phyloP scores from a whole-genome alignment of 1,140 invertebrate genomes.

The Cecropterus lyciades region DNA sequence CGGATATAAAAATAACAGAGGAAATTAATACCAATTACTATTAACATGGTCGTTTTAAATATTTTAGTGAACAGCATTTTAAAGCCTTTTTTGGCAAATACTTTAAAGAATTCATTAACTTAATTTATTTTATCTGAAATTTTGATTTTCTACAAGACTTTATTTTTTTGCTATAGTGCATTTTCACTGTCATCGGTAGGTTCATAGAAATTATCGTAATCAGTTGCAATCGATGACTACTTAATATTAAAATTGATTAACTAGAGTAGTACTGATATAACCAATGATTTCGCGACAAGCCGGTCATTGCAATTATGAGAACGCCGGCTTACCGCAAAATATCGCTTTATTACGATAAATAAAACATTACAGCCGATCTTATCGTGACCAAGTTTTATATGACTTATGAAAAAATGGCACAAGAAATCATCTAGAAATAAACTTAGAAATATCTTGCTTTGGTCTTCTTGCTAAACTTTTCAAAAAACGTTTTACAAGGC shows the following conservation, averaged over 20 bases:
- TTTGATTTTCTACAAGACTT: too few species aligned
- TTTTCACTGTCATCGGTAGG: neutral
- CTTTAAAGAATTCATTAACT: too few species aligned
- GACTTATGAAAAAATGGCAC: neutral
- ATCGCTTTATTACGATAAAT: constrained; percentile 12
- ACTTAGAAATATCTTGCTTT: neutral
- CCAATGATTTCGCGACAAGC: constrained; percentile 5
- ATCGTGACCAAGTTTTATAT: neutral
- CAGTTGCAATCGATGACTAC: constrained; percentile 5
- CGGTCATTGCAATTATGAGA: constrained; percentile 5
- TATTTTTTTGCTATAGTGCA: too few species aligned
- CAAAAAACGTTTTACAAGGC: constrained; percentile 10
- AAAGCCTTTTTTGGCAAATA: too few species aligned
- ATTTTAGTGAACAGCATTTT: too few species aligned
- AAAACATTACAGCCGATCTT: neutral
- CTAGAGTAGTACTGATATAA: constrained; percentile 7
- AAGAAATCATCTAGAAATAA: neutral
- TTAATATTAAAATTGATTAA: constrained; percentile 11
- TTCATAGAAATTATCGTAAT: neutral
- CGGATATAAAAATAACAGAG: too few species aligned
- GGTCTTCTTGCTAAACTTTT: constrained; percentile 3
- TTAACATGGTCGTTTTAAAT: too few species aligned
- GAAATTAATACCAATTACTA: too few species aligned
- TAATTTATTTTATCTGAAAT: too few species aligned
- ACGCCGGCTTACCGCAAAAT: constrained; percentile 4